Evolutionary conservation across 2,113 vertebrate genomes (phyloP), one percentile per base, ranked within the genome.

Genomic region (Xerus inauris): DNA sequence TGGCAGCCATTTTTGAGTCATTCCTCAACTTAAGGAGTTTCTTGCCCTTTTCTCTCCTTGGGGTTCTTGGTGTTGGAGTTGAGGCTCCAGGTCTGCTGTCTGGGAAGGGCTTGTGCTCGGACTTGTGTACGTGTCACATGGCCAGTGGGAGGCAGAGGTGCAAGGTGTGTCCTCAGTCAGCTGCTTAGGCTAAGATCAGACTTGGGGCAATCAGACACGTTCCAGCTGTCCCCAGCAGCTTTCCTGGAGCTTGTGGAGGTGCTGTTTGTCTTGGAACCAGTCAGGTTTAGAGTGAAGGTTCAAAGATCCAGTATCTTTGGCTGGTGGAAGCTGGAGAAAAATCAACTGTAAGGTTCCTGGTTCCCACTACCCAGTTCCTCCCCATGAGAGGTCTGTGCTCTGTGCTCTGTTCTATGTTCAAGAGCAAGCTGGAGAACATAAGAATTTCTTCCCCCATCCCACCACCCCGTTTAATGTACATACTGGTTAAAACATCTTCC

Each of bases 111-210:
- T 65, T 35, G 0, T 16, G 20, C 28, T 42, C 35, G 3, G 16
- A 32, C 3, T 26, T n/a, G 8, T 0, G 0, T 13, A 86, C 19
- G 8, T 38, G 49, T 35, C 8, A 2, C 9, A 9, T 1, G 6
- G 69, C 26, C 17, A 11, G 26, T 1, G 22, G 20, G 9, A 76
- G n/a, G 72, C 6, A 0, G 35, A 3, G 54, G 13, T 3, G 49
- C 35, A 6, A 35, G 24, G 40, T 5, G 5, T 20, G n/a, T 13
- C 59, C 59, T 62, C 59, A 14, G 35, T 54, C 57, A 35, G 22
- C 16, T 11, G 35, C 11, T 87, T 49, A 35, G 30, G 65, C 26
- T 51, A 42, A 76, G 72, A 47, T 19, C 1, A 28, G 47, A 40
- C 16, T 8, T 26, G 17, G 38, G 65, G 38, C 42, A 11, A 19